Conservation (phyloP, 2,888 invertebrate species). For the Xylocampa areola region DNA sequence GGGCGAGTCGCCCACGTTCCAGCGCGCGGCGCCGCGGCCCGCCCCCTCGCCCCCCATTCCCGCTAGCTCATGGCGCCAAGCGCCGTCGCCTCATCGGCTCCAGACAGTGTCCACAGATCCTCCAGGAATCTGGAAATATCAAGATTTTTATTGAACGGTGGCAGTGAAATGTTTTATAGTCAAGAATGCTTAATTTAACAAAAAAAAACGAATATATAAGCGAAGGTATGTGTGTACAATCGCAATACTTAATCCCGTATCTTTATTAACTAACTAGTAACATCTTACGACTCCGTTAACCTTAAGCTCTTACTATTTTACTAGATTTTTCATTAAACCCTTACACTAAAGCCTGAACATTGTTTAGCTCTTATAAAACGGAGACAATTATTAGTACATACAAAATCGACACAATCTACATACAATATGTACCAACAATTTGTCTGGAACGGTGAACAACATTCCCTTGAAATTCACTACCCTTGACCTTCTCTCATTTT, state of each 20-base stretch:
- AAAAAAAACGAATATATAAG: no score
- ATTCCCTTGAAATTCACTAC: slow-evolving; percentile 23
- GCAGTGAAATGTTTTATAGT: no score
- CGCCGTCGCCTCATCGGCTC: slow-evolving; percentile 78
- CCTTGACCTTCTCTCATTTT: slow-evolving; percentile 36
- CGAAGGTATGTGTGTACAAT: no score
- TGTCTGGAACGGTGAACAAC: slow-evolving; percentile 19
- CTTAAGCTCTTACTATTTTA: no score
- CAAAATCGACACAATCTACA: slow-evolving; percentile 21
- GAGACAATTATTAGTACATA: neutral
- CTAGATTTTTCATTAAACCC: no score
- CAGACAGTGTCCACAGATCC: slow-evolving; percentile 71
- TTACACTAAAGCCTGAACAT: no score
- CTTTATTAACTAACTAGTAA: no score
- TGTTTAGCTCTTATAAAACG: slow-evolving; percentile 4
- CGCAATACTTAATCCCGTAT: no score
- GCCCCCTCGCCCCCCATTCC: slow-evolving; percentile 90
- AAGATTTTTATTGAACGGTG: slow-evolving; percentile 8
- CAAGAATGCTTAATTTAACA: no score
- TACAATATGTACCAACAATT: slow-evolving; percentile 21
- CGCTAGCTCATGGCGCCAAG: slow-evolving; percentile 87
- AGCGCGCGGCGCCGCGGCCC: slow-evolving; percentile 91
- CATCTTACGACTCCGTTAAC: no score
- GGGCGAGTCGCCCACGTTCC: slow-evolving; percentile 91
- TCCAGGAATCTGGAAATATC: slow-evolving; percentile 41